Percentiles rank a stretch among this genome's conserved stretches.
These are phyloP conservation scores for Oreohelix idahoensis DNA, from an alignment of 1,140 invertebrate genomes.

Conservation along the genomic window DNA sequence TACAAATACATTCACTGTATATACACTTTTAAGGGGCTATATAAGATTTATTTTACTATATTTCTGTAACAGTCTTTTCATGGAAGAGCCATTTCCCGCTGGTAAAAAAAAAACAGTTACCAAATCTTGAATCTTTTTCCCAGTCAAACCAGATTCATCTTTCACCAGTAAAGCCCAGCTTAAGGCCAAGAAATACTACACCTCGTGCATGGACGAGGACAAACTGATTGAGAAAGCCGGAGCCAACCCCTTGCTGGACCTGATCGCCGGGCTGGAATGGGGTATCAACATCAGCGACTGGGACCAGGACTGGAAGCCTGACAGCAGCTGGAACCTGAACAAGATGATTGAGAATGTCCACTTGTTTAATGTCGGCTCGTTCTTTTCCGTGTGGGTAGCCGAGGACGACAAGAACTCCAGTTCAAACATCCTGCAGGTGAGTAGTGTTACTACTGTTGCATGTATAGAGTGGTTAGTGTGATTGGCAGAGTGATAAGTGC, in stretches of 20 bases:
- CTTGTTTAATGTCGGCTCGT: conserved; percentile 81
- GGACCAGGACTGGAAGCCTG: conserved; percentile 69
- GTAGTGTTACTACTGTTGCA: too few relatives aligned
- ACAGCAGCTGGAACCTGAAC: conserved; percentile 84
- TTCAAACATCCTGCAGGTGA: conserved; percentile 87
- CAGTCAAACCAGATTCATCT: conserved; percentile 54
- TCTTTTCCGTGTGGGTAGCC: conserved; percentile 90
- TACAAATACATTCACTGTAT: too few relatives aligned
- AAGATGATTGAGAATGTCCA: conserved; percentile 84
- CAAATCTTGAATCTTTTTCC: too few relatives aligned
- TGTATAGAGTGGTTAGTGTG: too few relatives aligned
- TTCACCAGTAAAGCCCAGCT: conserved; percentile 82
- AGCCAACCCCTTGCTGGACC: conserved; percentile 83
- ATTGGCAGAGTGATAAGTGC: too few relatives aligned
- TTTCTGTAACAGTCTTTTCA: too few relatives aligned
- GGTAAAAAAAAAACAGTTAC: too few relatives aligned
- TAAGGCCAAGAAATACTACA: conserved; percentile 92
- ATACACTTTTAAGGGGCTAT: too few relatives aligned
- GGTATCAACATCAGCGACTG: conserved; percentile 80
- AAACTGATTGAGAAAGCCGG: conserved; percentile 90
- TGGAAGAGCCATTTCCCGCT: too few relatives aligned
- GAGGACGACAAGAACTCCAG: conserved; percentile 95
- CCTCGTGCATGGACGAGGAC: conserved; percentile 93
- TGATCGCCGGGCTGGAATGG: conserved; percentile 80
- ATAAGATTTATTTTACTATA: too few relatives aligned